These are phyloP conservation scores for Pseudolycoriella hygida DNA, from an alignment of 2,888 invertebrate species.

Conservation along the genomic window DNA sequence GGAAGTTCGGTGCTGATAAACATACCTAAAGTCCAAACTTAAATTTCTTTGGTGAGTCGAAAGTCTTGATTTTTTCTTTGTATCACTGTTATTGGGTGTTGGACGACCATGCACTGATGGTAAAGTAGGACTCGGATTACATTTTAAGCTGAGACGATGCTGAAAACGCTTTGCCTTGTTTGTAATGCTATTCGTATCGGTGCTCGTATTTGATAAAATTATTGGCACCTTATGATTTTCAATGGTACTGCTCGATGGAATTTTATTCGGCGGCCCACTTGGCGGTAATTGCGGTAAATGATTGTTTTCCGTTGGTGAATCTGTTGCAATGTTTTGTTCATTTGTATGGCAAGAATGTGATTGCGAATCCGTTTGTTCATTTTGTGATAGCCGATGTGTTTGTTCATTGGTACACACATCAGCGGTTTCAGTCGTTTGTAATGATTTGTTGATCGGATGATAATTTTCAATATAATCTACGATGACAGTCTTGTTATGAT, in stretches of 20 bases:
- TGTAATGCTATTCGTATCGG: constrained; percentile 1
- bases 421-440: background rate
- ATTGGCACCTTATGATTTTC: background rate
- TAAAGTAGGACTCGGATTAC: constrained; percentile 24
- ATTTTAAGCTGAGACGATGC: constrained; percentile 26
- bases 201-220: background rate
- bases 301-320: background rate
- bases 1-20: background rate
- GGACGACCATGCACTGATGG: constrained; percentile 28
- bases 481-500: background rate
- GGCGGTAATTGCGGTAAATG: background rate
- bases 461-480: background rate
- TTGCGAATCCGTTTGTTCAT: background rate
- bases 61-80: constrained; percentile 21
- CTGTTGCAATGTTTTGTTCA: background rate
- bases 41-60: constrained; percentile 68
- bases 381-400: background rate
- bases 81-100: constrained; percentile 14
- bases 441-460: background rate
- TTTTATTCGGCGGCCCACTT: background rate
- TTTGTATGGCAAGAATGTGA: background rate
- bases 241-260: background rate
- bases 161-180: constrained; percentile 17
- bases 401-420: background rate
- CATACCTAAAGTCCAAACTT: constrained; percentile 73